phyloP scores from a whole-genome alignment of 1,140 invertebrate genomes.

The Latrodectus geometricus region DNA sequence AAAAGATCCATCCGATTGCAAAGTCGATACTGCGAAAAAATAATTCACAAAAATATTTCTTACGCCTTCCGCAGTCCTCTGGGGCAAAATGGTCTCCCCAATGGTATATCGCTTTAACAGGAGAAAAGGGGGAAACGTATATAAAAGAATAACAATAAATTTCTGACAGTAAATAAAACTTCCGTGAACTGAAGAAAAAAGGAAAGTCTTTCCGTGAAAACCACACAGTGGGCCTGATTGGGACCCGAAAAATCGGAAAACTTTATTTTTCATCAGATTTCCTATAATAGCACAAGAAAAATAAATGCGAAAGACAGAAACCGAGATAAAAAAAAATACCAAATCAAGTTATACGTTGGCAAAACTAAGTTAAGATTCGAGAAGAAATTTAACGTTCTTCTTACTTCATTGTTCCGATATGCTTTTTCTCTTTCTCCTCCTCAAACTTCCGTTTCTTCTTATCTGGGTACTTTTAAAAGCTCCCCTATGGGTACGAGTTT shows the following conservation, averaged over 20 bases:
- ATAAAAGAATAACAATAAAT: slow-evolving; percentile 5
- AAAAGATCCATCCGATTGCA: not conserved
- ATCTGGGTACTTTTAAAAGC: slow-evolving; percentile 50
- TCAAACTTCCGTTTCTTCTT: slow-evolving; percentile 44
- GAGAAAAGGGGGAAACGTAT: not conserved
- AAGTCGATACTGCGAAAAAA: not conserved
- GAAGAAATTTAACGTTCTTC: slow-evolving; percentile 56
- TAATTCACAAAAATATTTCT: not conserved
- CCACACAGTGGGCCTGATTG: slow-evolving; percentile 19
- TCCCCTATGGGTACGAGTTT: slow-evolving; percentile 46
- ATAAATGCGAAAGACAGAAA: not conserved
- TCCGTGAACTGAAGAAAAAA: not conserved
- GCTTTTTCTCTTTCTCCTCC: slow-evolving; percentile 31
- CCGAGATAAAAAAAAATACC: not conserved
- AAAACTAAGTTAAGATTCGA: slow-evolving; percentile 59
- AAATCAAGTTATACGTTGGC: slow-evolving; percentile 58
- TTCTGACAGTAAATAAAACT: slow-evolving; percentile 1
- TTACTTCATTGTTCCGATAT: slow-evolving; percentile 51
- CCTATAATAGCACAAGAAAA: slow-evolving; percentile 9
- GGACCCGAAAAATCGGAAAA: slow-evolving; percentile 20
- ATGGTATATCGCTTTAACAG: not conserved
- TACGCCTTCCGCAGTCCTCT: not conserved
- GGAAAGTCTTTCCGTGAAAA: not conserved
- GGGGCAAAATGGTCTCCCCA: not conserved
- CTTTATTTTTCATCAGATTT: slow-evolving; percentile 44